Evolutionary conservation across 2,888 invertebrate genomes (phyloP), one percentile per base, ranked within the genome.

Genomic region (Allygus modestus): DNA sequence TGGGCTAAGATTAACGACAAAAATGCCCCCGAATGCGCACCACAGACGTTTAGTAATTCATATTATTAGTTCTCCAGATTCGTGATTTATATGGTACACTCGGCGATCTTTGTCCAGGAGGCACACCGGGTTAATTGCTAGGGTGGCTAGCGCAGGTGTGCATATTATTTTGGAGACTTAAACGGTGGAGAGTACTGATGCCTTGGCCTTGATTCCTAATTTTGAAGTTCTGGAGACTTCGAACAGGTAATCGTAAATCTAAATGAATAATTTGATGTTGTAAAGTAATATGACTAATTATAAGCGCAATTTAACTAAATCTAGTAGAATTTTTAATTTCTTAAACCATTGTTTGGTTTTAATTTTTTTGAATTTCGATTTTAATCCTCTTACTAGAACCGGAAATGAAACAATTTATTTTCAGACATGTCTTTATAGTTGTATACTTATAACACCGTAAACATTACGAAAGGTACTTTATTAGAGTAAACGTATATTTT

Each of bases 1-100:
- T 1, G 31, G 28, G 65, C 15, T 12, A 65, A 65, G 65, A 65
- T 65, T 65, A 65, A 65, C 65, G 65, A 65, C 65, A 31, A 65
- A 65, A 58, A 31, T 5, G 28, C 65, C 58, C 58, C 65, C 28
- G 31, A 65, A 65, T 28, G 28, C 20, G 23, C 58, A 58, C 65
- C 65, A 31, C 15, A 2, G 65, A 65, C 7, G 2, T 65, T 23
- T 65, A 5, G 28, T 65, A 65, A 65, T 65, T 28, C 31, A 28
- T 65, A 65, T 65, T 65, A 65, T 65, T 65, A 65, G 26, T 28
- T 54, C 1, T 4, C 12, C 31, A 26, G 65, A 28, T 23, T 58
- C 23, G 12, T 65, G 15, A 65, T 65, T 31, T 65, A 65, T 65
- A 65, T 28, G 65, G 1, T 23, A 5, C 7, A 31, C 65, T 65